Evolutionary conservation across 2,113 vertebrate genomes (phyloP).

Genomic region (Hystrix brachyura): DNA sequence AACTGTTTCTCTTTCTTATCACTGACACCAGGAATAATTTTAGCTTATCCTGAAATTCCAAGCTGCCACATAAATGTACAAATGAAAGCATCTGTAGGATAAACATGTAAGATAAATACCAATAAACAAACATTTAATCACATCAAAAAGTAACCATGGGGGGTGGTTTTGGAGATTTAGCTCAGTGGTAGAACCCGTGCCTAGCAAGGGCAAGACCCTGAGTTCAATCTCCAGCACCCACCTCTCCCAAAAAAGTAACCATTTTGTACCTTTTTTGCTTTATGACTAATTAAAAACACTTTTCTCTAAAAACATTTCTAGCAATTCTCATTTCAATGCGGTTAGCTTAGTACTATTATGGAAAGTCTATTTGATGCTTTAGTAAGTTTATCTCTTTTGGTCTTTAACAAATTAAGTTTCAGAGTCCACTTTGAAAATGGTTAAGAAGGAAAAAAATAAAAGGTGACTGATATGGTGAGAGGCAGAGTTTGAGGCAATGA

Average conservation of each 20-base stretch:
- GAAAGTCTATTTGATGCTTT: not conserved
- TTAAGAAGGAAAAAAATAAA: not conserved
- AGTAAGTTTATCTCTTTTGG: not conserved
- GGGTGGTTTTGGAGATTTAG: no score
- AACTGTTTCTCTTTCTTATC: not conserved
- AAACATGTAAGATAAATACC: not conserved
- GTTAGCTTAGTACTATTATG: not conserved
- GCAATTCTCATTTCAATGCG: not conserved
- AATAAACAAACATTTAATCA: not conserved
- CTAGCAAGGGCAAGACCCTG: no score
- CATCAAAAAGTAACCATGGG: not conserved
- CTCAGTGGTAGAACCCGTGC: no score
- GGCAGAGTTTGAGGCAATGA: not conserved
- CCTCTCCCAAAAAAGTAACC: not conserved
- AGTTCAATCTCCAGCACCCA: no score
- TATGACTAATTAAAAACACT: constrained; percentile 46
- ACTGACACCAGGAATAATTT: not conserved
- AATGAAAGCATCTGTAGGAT: constrained; percentile 41
- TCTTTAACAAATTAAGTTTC: constrained; percentile 16
- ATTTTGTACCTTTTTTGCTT: not conserved
- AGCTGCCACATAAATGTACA: not conserved
- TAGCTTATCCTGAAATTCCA: not conserved
- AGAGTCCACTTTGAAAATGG: not conserved
- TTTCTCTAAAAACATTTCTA: constrained; percentile 12
- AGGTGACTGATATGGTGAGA: not conserved